Conservation (phyloP, 2,797 vertebrate species). For the Orientallactaga sibirica region DNA sequence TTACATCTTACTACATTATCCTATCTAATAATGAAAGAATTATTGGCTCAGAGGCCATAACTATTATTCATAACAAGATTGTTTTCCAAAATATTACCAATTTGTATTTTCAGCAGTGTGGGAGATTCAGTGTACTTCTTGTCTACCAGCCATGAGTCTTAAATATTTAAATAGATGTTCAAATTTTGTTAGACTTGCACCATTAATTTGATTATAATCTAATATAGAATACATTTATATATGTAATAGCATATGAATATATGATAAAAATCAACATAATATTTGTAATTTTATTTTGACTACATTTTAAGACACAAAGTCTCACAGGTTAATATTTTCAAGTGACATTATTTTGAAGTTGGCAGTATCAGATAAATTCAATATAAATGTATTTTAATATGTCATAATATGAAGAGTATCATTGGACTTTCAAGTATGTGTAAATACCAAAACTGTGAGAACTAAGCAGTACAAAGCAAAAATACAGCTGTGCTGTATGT, state of each 20-base stretch:
- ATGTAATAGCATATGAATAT: background rate
- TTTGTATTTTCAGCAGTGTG: background rate
- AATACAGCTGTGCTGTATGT: background rate
- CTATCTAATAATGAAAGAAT: background rate
- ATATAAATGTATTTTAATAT: background rate
- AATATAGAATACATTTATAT: background rate
- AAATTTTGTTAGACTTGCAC: background rate
- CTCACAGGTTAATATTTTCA: constrained; percentile 32
- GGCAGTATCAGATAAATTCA: background rate
- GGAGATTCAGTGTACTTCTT: background rate
- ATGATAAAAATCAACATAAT: background rate
- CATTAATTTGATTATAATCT: constrained; percentile 31
- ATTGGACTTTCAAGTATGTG: background rate
- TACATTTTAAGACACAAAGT: background rate
- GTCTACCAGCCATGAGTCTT: background rate
- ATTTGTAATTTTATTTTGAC: constrained; percentile 5
- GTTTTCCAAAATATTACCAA: constrained; percentile 4
- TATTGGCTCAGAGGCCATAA: background rate
- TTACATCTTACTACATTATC: constrained; percentile 24
- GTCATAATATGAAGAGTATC: background rate
- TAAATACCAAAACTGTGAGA: background rate
- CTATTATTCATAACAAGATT: background rate
- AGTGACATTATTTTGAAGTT: background rate
- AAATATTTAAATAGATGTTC: background rate
- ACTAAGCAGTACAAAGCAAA: constrained; percentile 3